Evolutionary conservation across 2,888 invertebrate species (phyloP).

Genomic region (Malacosoma neustria): DNA sequence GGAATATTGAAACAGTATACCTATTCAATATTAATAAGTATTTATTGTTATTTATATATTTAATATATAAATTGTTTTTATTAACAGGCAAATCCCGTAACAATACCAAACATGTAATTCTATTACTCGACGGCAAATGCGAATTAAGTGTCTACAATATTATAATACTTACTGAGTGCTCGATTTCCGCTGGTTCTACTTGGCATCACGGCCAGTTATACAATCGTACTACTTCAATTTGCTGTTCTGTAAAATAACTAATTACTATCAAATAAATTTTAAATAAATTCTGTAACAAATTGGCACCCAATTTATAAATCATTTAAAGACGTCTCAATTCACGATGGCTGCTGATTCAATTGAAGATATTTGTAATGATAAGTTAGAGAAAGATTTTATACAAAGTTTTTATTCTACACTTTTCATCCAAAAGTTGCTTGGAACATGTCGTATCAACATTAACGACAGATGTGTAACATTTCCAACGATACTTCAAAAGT

Average conservation of each 20-base stretch:
- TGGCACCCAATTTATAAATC: no score
- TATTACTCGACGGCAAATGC: conserved; percentile 35
- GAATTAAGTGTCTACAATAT: conserved; percentile 37
- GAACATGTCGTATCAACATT: conserved; percentile 32
- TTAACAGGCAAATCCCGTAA: conserved; percentile 30
- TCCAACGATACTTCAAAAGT: conserved; percentile 33
- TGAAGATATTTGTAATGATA: conserved; percentile 39
- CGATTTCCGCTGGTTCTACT: conserved; percentile 32
- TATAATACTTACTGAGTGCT: conserved; percentile 29
- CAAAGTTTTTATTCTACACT: conserved; percentile 25
- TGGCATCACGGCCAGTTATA: conserved; percentile 40
- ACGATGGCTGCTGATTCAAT: conserved; percentile 6
- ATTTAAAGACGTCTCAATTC: not conserved
- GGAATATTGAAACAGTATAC: no score
- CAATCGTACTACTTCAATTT: conserved; percentile 42
- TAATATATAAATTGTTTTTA: no score
- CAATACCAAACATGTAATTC: conserved; percentile 31
- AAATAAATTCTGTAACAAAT: not conserved
- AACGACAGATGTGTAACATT: conserved; percentile 31
- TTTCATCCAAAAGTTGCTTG: conserved; percentile 28
- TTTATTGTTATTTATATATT: no score
- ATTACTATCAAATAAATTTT: not conserved
- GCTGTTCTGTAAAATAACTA: conserved; percentile 22
- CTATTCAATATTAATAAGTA: no score
- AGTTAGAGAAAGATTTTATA: conserved; percentile 33